phyloP scores from a whole-genome alignment of 37 sponge, comb jelly and placozoan species.

The Geodia barretti region DNA sequence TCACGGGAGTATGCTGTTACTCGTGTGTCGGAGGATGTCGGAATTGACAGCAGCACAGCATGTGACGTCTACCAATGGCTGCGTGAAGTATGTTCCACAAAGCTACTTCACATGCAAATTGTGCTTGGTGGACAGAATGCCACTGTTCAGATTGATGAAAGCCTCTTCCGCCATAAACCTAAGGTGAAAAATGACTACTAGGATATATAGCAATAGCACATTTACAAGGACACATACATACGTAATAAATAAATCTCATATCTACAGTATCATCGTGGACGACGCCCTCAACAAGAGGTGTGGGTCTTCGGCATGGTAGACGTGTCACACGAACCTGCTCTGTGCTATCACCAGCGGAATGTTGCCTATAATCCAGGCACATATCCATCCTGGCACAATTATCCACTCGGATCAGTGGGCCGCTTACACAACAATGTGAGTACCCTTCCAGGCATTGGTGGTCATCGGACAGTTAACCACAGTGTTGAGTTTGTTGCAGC shows the following conservation, averaged over 20 bases:
- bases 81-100: slow-evolving; percentile 43
- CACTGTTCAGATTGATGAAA: slow-evolving; percentile 55
- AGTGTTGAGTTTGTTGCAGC: slow-evolving; percentile 31
- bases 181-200: slow-evolving; percentile 38
- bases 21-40: slow-evolving; percentile 16
- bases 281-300: slow-evolving; percentile 31
- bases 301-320: slow-evolving; percentile 83
- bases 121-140: slow-evolving; percentile 29
- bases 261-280: slow-evolving; percentile 48
- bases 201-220: too few species aligned
- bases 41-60: slow-evolving; percentile 11
- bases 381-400: slow-evolving; percentile 50
- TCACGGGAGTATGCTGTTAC: slow-evolving; percentile 20
- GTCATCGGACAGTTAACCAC: slow-evolving; percentile 22
- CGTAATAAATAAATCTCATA: too few species aligned
- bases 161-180: slow-evolving; percentile 53
- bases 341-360: slow-evolving; percentile 36
- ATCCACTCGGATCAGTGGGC: slow-evolving; percentile 68
- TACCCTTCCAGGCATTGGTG: not conserved
- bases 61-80: slow-evolving; percentile 50
- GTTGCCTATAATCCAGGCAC: slow-evolving; percentile 66
- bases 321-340: slow-evolving; percentile 14
- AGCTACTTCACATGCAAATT: slow-evolving; percentile 17
- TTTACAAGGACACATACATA: too few species aligned
- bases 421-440: not conserved